Evolutionary conservation across 1,140 invertebrate genomes (phyloP), one percentile per base, ranked within the genome.

Genomic region (Phthorimaea operculella): DNA sequence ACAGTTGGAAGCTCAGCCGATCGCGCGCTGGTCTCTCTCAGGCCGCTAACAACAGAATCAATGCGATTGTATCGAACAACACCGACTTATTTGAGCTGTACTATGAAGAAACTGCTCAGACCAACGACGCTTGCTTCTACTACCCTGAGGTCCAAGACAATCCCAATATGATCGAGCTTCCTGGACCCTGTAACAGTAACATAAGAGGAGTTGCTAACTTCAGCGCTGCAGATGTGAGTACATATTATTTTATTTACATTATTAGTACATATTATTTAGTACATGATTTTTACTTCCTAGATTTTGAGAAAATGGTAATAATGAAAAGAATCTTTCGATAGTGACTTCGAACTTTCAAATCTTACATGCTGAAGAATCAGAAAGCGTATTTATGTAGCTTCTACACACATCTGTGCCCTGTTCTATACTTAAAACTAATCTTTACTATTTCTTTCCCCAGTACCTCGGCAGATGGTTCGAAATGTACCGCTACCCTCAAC

Each of bases 1-100:
- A 70, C 69, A 84, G 81, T 60, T 82, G 79, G 76, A 79, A 76
- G 55, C 59, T 82, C 9, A 76, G 74, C 54, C 61, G 72, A 51
- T 61, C 64, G 10, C 64, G 68, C 12, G 48, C 39, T 0, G 73
- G 71, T 12, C 57, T 82, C 1, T 74, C 79, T 0, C 16, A 53
- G 17, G 34, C 57, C 14, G 75, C 74, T 0, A 61, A 58, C 11
- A 51, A 33, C 0, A 58, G 21, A 14, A 81, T 82, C 18, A 54
- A 76, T 21, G 47, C 50, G 6, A 52, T 74, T 8, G 74, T 84
- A 0, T 51, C 21, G 6, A 51, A 62, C 0, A 75, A 71, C 4
- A 47, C 34, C 0, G 73, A 80, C 15, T 63, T 83, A 0, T 76
- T 68, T 55, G 63, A 74, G 36, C 57, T 61, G 0, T 83, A 85